These are phyloP conservation scores for Axea sp. DNA, from an alignment of 2,888 invertebrate genomes.

Conservation along the genomic window DNA sequence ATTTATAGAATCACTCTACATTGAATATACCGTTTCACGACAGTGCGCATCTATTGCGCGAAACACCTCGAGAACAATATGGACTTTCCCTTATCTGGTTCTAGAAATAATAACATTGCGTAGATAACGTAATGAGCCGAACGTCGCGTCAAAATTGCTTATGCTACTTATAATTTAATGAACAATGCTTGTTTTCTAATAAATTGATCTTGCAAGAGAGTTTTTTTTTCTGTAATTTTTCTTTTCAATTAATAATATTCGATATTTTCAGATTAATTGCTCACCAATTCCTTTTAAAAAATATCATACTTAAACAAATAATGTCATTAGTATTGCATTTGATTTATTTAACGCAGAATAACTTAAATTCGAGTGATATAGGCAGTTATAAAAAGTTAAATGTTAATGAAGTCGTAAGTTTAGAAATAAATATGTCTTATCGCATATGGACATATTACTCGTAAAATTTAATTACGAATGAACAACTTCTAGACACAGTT, in stretches of 20 bases:
- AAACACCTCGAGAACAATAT: slow-evolving; percentile 54
- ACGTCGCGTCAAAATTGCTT: slow-evolving; percentile 35
- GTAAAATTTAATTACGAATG: slow-evolving; percentile 50
- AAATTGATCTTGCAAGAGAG: too few relatives aligned
- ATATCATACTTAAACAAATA: too few relatives aligned
- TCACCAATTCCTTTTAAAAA: too few relatives aligned
- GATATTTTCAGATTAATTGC: too few relatives aligned
- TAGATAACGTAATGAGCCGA: slow-evolving; percentile 43
- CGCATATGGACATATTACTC: slow-evolving; percentile 31
- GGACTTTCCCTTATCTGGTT: slow-evolving; percentile 50
- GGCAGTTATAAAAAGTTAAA: slow-evolving; percentile 15
- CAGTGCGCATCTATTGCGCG: slow-evolving; percentile 56
- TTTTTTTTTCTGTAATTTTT: too few relatives aligned
- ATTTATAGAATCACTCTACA: slow-evolving; percentile 54
- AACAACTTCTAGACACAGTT: slow-evolving; percentile 30
- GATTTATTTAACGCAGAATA: slow-evolving; percentile 1
- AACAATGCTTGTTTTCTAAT: too few relatives aligned
- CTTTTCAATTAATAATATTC: too few relatives aligned
- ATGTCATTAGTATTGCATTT: too few relatives aligned
- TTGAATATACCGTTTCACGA: slow-evolving; percentile 38
- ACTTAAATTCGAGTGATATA: slow-evolving; percentile 1
- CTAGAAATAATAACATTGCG: slow-evolving; percentile 45
- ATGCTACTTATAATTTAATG: slow-evolving; percentile 5
- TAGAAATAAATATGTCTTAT: slow-evolving; percentile 25
- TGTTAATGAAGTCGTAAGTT: slow-evolving; percentile 44